Conservation (phyloP, 2,797 vertebrate genomes). For the Pangasius macronema region DNA sequence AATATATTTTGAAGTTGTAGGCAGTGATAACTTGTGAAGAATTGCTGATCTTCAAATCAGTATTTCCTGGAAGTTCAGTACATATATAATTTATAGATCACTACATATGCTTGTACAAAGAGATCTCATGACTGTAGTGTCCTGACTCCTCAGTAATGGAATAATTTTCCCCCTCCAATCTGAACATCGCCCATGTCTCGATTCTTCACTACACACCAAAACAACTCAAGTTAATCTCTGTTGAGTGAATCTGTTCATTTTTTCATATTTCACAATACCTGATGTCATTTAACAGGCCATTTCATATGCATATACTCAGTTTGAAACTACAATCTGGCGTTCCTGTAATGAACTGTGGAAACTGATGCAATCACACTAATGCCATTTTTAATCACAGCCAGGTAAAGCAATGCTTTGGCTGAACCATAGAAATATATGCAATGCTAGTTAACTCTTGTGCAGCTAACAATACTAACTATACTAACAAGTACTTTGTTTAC, state of each 20-base stretch:
- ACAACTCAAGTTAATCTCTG: not conserved
- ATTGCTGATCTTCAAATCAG: not conserved
- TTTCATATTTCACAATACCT: not conserved
- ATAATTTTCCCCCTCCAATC: not conserved
- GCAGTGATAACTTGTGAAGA: not conserved
- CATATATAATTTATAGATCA: not conserved
- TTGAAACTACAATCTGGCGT: not conserved
- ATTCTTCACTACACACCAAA: not conserved
- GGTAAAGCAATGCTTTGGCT: not conserved
- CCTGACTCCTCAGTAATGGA: not conserved
- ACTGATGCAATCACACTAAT: not conserved
- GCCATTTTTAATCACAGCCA: not conserved
- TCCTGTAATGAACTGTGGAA: conserved; percentile 14
- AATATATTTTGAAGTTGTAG: not conserved
- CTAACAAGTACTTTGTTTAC: not conserved
- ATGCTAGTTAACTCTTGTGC: not conserved
- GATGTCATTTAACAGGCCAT: not conserved
- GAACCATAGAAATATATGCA: not conserved
- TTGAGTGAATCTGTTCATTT: not conserved
- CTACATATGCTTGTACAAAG: not conserved
- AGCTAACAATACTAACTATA: not conserved
- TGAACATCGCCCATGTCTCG: too few relatives aligned
- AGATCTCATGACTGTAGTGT: not conserved
- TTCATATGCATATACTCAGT: conserved; percentile 5
- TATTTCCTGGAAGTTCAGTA: not conserved